These are phyloP conservation scores for Antheraea yamamai DNA, from an alignment of 2,888 invertebrate species.

Conservation along the genomic window DNA sequence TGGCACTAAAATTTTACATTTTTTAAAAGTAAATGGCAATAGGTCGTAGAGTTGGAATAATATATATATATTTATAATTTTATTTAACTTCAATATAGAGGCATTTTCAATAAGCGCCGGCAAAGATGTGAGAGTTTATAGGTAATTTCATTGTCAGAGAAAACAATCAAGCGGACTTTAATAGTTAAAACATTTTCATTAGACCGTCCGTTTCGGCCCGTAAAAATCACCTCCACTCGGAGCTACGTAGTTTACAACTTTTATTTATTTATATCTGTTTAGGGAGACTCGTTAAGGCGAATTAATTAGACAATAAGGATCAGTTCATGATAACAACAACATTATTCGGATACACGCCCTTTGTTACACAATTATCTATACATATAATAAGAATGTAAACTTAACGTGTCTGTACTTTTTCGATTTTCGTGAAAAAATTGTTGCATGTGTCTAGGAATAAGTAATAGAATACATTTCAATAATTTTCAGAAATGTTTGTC, in stretches of 20 bases:
- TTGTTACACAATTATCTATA: neutral
- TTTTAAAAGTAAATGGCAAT: neutral
- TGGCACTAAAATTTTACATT: neutral
- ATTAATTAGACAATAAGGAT: slow-evolving; percentile 21
- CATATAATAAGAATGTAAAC: too few relatives aligned
- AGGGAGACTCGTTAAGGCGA: slow-evolving; percentile 21
- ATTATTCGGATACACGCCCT: neutral
- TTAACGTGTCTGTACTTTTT: too few relatives aligned
- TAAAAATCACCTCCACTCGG: slow-evolving; percentile 59
- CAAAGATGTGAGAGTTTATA: slow-evolving; percentile 40
- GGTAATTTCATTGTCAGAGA: slow-evolving; percentile 48
- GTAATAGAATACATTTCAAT: too few relatives aligned
- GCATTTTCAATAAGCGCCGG: slow-evolving; percentile 14
- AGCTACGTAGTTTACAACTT: slow-evolving; percentile 57
- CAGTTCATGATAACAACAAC: slow-evolving; percentile 9
- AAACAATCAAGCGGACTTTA: slow-evolving; percentile 63
- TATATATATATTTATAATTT: neutral
- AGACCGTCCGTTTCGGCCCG: slow-evolving; percentile 47
- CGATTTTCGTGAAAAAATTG: too few relatives aligned
- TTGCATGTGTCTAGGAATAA: too few relatives aligned
- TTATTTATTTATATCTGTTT: slow-evolving; percentile 42
- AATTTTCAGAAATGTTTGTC: too few relatives aligned
- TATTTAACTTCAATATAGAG: neutral
- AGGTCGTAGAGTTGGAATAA: neutral
- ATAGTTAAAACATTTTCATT: slow-evolving; percentile 63